phyloP scores from a whole-genome alignment of 30 jellyfish, hydroid and myxozoan species.

The Catostylus mosaicus region DNA sequence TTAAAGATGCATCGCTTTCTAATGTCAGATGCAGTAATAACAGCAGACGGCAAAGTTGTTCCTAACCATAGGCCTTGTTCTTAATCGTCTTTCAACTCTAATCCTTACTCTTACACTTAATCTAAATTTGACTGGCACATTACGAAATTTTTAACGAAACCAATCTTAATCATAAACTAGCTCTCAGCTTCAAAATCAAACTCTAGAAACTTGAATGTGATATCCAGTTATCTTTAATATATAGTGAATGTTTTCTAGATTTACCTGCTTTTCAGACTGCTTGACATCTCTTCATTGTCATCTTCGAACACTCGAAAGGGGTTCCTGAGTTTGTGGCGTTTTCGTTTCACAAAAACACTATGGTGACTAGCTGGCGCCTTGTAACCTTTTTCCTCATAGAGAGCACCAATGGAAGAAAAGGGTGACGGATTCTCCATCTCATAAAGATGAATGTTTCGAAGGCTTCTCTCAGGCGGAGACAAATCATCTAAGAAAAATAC shows the following conservation, averaged over 20 bases:
- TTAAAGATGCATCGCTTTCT: not conserved
- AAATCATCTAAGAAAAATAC: slow-evolving; percentile 23
- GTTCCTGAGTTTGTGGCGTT: slow-evolving; percentile 51
- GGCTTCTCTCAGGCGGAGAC: slow-evolving; percentile 60
- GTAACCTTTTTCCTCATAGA: slow-evolving; percentile 33
- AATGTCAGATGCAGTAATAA: no score
- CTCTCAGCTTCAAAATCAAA: not conserved
- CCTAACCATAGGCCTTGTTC: no score
- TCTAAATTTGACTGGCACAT: slow-evolving; percentile 1
- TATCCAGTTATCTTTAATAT: no score
- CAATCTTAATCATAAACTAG: not conserved
- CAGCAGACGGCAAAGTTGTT: no score
- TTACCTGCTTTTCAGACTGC: slow-evolving; percentile 32
- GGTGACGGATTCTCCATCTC: slow-evolving; percentile 34
- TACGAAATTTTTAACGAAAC: not conserved
- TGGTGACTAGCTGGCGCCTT: slow-evolving; percentile 54
- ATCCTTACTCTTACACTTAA: no score
- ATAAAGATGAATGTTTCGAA: slow-evolving; percentile 14
- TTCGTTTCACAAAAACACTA: slow-evolving; percentile 60
- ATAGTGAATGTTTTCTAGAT: no score
- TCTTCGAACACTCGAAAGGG: slow-evolving; percentile 65
- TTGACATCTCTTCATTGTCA: not conserved
- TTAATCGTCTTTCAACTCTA: no score
- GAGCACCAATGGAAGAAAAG: slow-evolving; percentile 39
- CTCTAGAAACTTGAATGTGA: no score